Conservation (phyloP, 2,888 invertebrate genomes). For the Chymomyza fuscimana region DNA sequence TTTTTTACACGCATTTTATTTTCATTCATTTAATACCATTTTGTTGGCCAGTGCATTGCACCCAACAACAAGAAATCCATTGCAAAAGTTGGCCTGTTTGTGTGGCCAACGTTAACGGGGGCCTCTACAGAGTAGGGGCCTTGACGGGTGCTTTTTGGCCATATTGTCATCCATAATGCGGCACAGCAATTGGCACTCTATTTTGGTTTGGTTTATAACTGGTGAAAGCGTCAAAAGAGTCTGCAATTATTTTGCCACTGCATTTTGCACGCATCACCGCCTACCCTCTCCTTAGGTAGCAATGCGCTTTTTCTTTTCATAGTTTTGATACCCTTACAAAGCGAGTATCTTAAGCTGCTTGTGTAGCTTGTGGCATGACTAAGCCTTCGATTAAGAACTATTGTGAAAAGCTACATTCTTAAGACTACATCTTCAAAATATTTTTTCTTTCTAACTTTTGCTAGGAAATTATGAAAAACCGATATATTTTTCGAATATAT, state of each 20-base stretch:
- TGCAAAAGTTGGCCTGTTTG: conserved; percentile 56
- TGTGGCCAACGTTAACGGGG: conserved; percentile 58
- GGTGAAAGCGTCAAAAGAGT: conserved; percentile 9
- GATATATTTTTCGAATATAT: too few relatives aligned
- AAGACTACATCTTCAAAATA: too few relatives aligned
- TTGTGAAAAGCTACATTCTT: too few relatives aligned
- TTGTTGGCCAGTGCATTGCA: conserved; percentile 58
- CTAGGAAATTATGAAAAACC: too few relatives aligned
- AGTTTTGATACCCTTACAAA: too few relatives aligned
- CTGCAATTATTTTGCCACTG: conserved; percentile 7
- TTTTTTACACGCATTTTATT: conserved; percentile 3
- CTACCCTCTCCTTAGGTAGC: not conserved
- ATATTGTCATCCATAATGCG: conserved; percentile 3
- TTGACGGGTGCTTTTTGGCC: not conserved
- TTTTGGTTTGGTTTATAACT: conserved; percentile 15
- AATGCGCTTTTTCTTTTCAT: not conserved
- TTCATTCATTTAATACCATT: conserved; percentile 7
- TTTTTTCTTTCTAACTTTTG: too few relatives aligned
- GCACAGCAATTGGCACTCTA: conserved; percentile 40
- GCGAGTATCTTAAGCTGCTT: too few relatives aligned
- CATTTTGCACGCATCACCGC: not conserved
- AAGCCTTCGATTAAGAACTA: too few relatives aligned
- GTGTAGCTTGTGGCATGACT: too few relatives aligned
- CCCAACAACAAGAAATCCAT: conserved; percentile 20
- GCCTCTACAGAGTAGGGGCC: conserved; percentile 3